Conservation (phyloP, 2,797 vertebrate species). For the Epinephelus awoara region DNA sequence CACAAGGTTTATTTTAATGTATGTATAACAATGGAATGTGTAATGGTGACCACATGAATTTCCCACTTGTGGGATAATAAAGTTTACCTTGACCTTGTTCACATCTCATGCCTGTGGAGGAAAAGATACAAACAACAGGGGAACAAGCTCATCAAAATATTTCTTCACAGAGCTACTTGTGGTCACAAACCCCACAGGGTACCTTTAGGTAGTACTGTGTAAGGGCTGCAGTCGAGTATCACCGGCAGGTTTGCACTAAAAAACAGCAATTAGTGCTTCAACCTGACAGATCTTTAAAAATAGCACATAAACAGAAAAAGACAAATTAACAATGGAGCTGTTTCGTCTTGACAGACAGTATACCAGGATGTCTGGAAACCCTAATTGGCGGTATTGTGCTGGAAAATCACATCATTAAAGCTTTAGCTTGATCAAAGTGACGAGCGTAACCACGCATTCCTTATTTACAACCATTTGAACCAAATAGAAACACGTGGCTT, state of each 20-base stretch:
- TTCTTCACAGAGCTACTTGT: not conserved
- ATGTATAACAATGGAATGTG: too few relatives aligned
- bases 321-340: not conserved
- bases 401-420: constrained; percentile 9
- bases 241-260: not conserved
- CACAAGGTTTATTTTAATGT: too few relatives aligned
- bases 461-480: not conserved
- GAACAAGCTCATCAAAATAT: not conserved
- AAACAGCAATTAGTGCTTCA: constrained; percentile 4
- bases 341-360: constrained; percentile 5
- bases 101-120: not conserved
- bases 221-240: not conserved
- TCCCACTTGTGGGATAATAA: too few relatives aligned
- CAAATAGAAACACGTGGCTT: not conserved
- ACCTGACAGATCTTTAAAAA: not conserved
- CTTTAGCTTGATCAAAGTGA: constrained; percentile 19
- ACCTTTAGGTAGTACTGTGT: not conserved
- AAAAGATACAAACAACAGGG: not conserved
- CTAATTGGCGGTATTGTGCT: constrained; percentile 23
- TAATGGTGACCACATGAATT: too few relatives aligned
- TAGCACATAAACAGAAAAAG: not conserved
- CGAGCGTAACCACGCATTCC: not conserved
- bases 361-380: not conserved
- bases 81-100: not conserved
- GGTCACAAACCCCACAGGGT: not conserved